Percentiles rank a stretch among this genome's conserved stretches.
These are phyloP conservation scores for Paramuricea clavata DNA, from an alignment of 92 coral and sea anemone genomes.

Conservation along the genomic window DNA sequence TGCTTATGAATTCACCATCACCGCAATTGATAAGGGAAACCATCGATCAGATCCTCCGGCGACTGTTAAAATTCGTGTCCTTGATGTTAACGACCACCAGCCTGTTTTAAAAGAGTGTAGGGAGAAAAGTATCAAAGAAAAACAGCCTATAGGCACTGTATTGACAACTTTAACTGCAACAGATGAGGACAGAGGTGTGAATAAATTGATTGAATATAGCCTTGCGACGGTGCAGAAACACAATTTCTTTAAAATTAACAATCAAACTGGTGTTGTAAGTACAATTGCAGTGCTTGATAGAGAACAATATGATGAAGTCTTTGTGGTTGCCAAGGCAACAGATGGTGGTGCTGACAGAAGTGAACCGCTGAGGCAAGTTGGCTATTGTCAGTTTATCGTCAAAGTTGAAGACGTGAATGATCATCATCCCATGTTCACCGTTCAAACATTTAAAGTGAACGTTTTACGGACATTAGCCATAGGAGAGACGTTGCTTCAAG, in stretches of 20 bases:
- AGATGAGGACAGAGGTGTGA: conserved; percentile 77
- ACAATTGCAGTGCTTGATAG: conserved; percentile 67
- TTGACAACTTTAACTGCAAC: conserved; percentile 83
- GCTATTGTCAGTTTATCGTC: conserved; percentile 72
- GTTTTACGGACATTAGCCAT: conserved; percentile 17
- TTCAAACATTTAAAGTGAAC: conserved; percentile 61
- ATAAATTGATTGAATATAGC: conserved; percentile 40
- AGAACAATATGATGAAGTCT: conserved; percentile 61
- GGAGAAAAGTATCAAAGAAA: conserved; percentile 38
- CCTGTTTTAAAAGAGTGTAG: conserved; percentile 67
- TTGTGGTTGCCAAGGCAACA: conserved; percentile 71
- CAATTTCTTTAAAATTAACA: conserved; percentile 69
- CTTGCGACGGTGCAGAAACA: conserved; percentile 66
- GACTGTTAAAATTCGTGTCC: conserved; percentile 71
- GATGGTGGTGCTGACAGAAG: conserved; percentile 49
- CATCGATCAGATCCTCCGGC: conserved; percentile 80
- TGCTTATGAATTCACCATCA: conserved; percentile 67
- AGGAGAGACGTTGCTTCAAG: neutral
- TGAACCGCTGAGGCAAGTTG: conserved; percentile 70
- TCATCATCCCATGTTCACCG: conserved; percentile 75
- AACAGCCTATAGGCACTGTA: conserved; percentile 42
- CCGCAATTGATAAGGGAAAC: conserved; percentile 83
- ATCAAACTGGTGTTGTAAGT: conserved; percentile 59
- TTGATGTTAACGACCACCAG: conserved; percentile 85
- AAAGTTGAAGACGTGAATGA: conserved; percentile 72